Evolutionary conservation across 2,888 invertebrate genomes (phyloP), one percentile per base, ranked within the genome.

Genomic region (Euproctis similis): DNA sequence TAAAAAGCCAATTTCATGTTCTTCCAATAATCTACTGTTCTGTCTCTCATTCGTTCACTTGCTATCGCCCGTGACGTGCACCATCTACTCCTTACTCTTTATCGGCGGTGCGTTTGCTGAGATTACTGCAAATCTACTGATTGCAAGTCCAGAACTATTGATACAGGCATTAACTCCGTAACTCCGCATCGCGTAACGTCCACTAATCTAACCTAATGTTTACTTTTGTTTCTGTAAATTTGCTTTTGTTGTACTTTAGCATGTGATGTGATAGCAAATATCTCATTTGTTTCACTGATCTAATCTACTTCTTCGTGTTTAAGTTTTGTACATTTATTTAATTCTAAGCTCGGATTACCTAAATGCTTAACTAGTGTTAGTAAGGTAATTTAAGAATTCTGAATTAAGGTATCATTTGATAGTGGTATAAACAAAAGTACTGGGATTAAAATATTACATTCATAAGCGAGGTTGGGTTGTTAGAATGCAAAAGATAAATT

Each of bases 61-160:
- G 12, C 24, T 4, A 16, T 13, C 28, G 36, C 51, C 36, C 22
- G 2, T 46, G 8, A 8, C 54, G 55, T 53, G 35, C 1, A 6
- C 57, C 60, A 38, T 24, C 22, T 19, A 30, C 35, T 22, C 28
- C 43, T 36, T 40, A 49, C 46, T 53, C 56, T 65, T 65, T 67
- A 73, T 73, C 67, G 51, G 38, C 56, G 43, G 39, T 55, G 59
- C 58, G 65, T 67, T 70, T 61, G 59, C 59, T 27, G 55, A 74
- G 77, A 76, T 78, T 77, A 76, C 59, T 49, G 62, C 62, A 62
- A 72, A 70, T 72, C 73, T 66, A 66, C 66, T 62, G 65, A 75
- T 68, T 67, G 66, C 61, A 47, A 47, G 43, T 50, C 51, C 51
- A 38, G 47, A 53, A 48, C 56, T 71, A 74, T 74, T 74, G 73